Conservation (phyloP, 2,113 vertebrate genomes). For the Proterorhinus semilunaris region DNA sequence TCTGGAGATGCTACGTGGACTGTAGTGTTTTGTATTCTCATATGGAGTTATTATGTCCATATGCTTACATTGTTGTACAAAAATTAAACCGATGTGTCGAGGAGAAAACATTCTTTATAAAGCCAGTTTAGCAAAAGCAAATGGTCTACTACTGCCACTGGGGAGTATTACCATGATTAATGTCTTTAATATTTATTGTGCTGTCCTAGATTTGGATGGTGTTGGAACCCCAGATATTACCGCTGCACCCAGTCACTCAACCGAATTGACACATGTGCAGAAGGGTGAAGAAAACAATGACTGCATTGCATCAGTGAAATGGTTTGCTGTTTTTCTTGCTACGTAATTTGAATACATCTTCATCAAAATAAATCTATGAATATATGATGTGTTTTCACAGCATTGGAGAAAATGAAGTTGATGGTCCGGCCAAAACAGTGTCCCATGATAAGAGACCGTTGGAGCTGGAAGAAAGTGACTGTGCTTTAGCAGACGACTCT, state of each 20-base stretch:
- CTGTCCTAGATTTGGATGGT: background rate
- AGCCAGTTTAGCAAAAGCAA: too few species aligned
- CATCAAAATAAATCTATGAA: background rate
- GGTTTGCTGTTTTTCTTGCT: background rate
- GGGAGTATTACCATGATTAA: too few species aligned
- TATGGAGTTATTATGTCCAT: too few species aligned
- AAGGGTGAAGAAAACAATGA: background rate
- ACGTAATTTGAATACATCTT: background rate
- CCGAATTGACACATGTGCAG: background rate
- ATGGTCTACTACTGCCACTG: too few species aligned
- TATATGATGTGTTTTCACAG: background rate
- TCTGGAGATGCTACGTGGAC: background rate
- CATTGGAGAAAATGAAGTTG: too few species aligned
- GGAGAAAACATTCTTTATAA: too few species aligned
- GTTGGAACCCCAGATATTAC: background rate
- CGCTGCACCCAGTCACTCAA: background rate
- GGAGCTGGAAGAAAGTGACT: background rate
- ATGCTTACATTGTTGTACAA: too few species aligned
- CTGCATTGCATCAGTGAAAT: background rate
- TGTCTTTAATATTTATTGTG: background rate
- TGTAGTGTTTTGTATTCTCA: background rate
- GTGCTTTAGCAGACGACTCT: background rate
- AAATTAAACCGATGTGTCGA: too few species aligned
- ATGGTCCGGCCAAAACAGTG: background rate
- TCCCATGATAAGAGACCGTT: background rate